Evolutionary conservation across 53 echinoderm and acorn worm species (phyloP), one percentile per base, ranked within the genome.

Genomic region (Antedon mediterranea): DNA sequence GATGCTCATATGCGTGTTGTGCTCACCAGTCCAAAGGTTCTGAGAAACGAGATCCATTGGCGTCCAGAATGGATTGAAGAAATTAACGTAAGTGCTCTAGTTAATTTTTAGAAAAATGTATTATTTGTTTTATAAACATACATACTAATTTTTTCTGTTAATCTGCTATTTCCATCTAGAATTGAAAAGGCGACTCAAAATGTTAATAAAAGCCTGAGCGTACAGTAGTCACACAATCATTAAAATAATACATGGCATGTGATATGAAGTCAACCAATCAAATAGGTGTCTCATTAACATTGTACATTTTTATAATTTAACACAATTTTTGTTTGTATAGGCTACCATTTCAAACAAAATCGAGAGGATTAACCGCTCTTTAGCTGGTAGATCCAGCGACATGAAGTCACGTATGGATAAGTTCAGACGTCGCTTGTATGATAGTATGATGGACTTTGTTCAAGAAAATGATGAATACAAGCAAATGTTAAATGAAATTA

Each of bases 31-130:
- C 73, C 88, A 31, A 79, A 81, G 78, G 81, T 44, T 30, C 84
- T 95, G 26, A 77, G 79, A 75, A 87, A 77, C 14, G 86, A 89
- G 13, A 79, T 89, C 73, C 83, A 84, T 29, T 95, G 95, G 95
- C 84, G 87, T n/a, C 89, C 91, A 9, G 30, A 85, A 0, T 91
- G 91, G 95, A 85, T 87, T 11, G 33, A 78, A 29, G 84, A 82
- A 37, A 8, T 89, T 43, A 74, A 81, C 72, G 95, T 92, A 75
- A 83, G 78, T 78, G 42, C n/a, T n/a, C n/a, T n/a, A n/a, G n/a
- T n/a, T n/a, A n/a, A n/a, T n/a, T n/a, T n/a, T 0, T 6, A 29
- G n/a, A n/a, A n/a, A n/a, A n/a, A n/a, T n/a, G n/a, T n/a, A n/a
- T 4, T 34, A 23, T 18, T 9, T 23, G 71, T 71, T 75, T 0